Percentiles rank a stretch among this genome's conserved stretches.
These are phyloP conservation scores for Heloderma charlesbogerti DNA, from an alignment of 2,113 vertebrate genomes.

Conservation along the genomic window DNA sequence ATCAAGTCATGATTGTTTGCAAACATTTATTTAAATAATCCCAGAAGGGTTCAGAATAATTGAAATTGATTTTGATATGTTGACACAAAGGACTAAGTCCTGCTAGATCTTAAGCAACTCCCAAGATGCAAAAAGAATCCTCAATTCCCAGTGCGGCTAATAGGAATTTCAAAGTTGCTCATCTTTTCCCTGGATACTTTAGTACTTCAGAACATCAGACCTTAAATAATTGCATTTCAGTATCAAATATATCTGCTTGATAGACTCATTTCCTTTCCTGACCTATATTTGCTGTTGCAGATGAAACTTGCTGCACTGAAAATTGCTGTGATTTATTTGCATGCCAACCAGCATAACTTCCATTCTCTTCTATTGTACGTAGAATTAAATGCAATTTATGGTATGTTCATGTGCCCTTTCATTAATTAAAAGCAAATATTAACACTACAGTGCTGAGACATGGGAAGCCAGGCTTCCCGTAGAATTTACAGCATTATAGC, in stretches of 20 bases:
- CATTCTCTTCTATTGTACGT: constrained; percentile 16
- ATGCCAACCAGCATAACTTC: constrained; percentile 14
- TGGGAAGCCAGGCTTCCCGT: neutral
- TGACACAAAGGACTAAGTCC: neutral
- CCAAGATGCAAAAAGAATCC: neutral
- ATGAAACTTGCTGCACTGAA: constrained; percentile 26
- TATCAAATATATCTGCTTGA: constrained; percentile 31
- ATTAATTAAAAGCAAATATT: constrained; percentile 44
- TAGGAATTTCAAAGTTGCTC: constrained; percentile 20
- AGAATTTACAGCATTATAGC: constrained; percentile 9
- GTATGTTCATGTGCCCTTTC: constrained; percentile 12
- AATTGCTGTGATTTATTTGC: constrained; percentile 29
- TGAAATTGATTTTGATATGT: constrained; percentile 15
- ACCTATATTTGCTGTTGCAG: constrained; percentile 30
- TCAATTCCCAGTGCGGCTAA: neutral
- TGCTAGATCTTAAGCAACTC: neutral
- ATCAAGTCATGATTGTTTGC: neutral
- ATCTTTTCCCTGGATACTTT: neutral
- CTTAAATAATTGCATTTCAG: constrained; percentile 19
- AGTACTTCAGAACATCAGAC: constrained; percentile 30
- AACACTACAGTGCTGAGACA: constrained; percentile 12
- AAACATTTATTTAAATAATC: constrained; percentile 22
- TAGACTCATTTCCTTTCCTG: constrained; percentile 28
- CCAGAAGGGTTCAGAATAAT: constrained; percentile 3
- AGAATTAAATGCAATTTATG: constrained; percentile 37